Evolutionary conservation across 2,113 vertebrate genomes (phyloP), one percentile per base, ranked within the genome.

Genomic region (Vanacampus margaritifer): DNA sequence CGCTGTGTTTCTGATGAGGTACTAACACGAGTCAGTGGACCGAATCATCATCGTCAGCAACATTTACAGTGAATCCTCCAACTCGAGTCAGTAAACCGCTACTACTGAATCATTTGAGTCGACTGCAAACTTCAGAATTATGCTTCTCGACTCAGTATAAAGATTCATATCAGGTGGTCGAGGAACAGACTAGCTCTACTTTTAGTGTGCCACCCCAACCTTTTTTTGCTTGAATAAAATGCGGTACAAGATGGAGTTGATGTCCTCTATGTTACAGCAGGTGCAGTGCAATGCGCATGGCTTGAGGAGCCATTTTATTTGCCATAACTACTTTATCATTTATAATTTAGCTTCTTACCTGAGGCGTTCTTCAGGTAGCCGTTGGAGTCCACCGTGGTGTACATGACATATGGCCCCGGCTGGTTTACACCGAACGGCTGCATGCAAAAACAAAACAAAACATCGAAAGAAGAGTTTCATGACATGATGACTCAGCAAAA

Each of bases 401-500:
- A 99, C 94, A 91, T 97, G 88, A 99, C 94, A 67, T 98, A 99
- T 16, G 97, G 96, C 54, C 97, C 97, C 8, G 97, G 97, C 73
- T 98, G 97, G 79, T 99, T 99, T 36, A 99, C 97, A 74, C 97
- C 97, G 28, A 97, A 97, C 46, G 95, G 96, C 95, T 98, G 83
- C 12, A 80, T 79, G 32, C 69, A 32, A 72, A 59, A 32, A 72
- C 36, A 37, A 23, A 11, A 51, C 21, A 51, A n/a, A n/a, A 3
- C 7, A 59, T 6, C 26, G 7, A 5, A 5, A 37, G 16, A 60
- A 17, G 16, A 14, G 21, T 28, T 32, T 57, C 16, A 17, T 5
- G 5, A 19, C 32, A 19, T 37, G 36, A 24, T 17, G n/a, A 62
- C 13, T 24, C n/a, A 24, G 37, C 59, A 23, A 39, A 7, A 57